A percentile compares a stretch with the other conserved stretches of the same genome.
These are phyloP conservation scores for Meloidogyne hapla DNA, from an alignment of 1,140 invertebrate species.

Conservation along the genomic window DNA sequence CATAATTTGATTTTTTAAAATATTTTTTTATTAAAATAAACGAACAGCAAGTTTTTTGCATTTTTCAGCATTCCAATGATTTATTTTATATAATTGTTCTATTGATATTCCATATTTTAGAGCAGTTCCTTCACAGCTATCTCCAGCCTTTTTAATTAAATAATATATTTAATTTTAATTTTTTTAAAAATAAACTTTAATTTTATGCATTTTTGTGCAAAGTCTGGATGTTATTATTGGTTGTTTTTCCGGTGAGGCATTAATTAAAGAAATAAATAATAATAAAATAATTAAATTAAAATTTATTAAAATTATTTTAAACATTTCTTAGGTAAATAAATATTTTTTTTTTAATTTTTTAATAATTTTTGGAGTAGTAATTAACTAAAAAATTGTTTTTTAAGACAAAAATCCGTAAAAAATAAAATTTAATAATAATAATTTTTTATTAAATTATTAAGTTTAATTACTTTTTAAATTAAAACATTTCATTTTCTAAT, in stretches of 20 bases:
- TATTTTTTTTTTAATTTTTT: too few relatives aligned
- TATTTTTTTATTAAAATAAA: too few relatives aligned
- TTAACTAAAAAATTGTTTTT: too few relatives aligned
- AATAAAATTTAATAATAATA: too few relatives aligned
- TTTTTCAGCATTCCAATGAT: conserved; percentile 9
- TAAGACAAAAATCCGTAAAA: too few relatives aligned
- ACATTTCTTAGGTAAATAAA: too few relatives aligned
- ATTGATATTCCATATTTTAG: background rate
- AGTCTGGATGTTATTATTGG: conserved; percentile 5
- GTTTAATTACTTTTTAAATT: too few relatives aligned
- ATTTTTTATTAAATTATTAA: too few relatives aligned
- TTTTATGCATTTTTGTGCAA: conserved; percentile 12
- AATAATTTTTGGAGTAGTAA: too few relatives aligned
- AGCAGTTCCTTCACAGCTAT: conserved; percentile 11
- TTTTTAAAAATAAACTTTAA: background rate
- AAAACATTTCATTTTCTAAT: too few relatives aligned
- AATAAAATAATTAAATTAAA: background rate
- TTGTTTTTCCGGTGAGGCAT: background rate
- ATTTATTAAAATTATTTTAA: too few relatives aligned
- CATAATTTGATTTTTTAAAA: too few relatives aligned
- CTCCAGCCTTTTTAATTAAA: background rate
- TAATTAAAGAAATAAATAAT: background rate
- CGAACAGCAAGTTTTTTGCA: conserved; percentile 8
- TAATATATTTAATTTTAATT: background rate
- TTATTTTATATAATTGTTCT: conserved; percentile 5